Percentiles rank a stretch among this genome's conserved stretches.
Conservation (phyloP, 1,140 invertebrate genomes). For the Lordiphosa mommai region DNA sequence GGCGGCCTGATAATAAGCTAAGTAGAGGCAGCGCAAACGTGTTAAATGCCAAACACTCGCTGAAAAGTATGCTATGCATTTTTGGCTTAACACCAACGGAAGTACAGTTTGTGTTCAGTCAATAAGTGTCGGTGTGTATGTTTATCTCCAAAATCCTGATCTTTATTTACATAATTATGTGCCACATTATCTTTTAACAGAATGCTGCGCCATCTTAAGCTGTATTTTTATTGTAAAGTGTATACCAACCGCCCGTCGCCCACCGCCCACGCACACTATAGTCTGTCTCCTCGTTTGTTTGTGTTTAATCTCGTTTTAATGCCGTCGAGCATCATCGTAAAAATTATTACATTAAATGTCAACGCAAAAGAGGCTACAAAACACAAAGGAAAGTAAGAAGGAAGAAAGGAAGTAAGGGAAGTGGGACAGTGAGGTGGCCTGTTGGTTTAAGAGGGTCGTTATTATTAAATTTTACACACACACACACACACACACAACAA, state of each 20-base stretch:
- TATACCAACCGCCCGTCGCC: conserved; percentile 48
- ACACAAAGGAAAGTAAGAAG: conserved; percentile 1
- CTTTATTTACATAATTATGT: conserved; percentile 60
- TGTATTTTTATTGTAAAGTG: conserved; percentile 63
- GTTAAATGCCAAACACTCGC: too few relatives aligned
- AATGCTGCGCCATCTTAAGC: conserved; percentile 36
- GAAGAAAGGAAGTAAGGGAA: not conserved
- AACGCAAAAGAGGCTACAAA: conserved; percentile 46
- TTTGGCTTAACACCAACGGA: not conserved
- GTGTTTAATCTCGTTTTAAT: conserved; percentile 76
- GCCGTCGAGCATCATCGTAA: conserved; percentile 75
- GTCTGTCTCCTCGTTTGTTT: conserved; percentile 56
- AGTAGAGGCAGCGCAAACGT: too few relatives aligned
- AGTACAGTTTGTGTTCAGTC: conserved; percentile 6
- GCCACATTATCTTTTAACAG: conserved; percentile 74
- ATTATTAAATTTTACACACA: conserved; percentile 75
- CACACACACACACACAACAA: conserved; percentile 38
- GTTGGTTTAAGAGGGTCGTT: conserved; percentile 69
- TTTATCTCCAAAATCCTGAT: not conserved
- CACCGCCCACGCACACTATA: not conserved
- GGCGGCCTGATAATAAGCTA: conserved; percentile 31
- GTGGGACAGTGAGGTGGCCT: conserved; percentile 5
- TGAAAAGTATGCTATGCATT: conserved; percentile 15
- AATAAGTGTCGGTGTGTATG: not conserved
- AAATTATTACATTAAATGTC: conserved; percentile 77